These are phyloP conservation scores for Helicolenus hilgendorfi DNA, from an alignment of 2,797 vertebrate genomes.

Conservation along the genomic window DNA sequence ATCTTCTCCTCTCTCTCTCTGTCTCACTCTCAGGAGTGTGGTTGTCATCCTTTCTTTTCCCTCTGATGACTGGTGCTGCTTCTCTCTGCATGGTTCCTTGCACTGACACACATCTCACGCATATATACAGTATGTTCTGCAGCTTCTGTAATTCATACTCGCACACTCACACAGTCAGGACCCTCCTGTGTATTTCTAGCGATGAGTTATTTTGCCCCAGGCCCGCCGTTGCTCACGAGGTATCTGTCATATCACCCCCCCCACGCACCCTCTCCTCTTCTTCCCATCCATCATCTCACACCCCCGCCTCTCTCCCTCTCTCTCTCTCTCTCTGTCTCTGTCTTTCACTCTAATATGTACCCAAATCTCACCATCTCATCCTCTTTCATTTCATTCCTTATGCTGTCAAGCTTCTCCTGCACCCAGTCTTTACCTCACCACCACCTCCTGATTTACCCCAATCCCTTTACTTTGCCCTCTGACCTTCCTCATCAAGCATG, in stretches of 20 bases:
- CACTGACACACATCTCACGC: slow-evolving; percentile 4
- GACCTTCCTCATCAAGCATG: background rate
- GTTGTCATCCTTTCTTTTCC: slow-evolving; percentile 16
- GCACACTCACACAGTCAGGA: slow-evolving; percentile 16
- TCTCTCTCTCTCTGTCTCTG: background rate
- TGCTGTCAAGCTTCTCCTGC: background rate
- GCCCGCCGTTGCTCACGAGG: slow-evolving; percentile 69
- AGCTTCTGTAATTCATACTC: slow-evolving; percentile 9
- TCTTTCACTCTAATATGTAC: background rate
- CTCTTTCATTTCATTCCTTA: background rate
- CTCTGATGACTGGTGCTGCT: background rate
- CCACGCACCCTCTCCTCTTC: slow-evolving; percentile 31
- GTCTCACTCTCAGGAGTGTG: background rate
- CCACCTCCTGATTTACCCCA: background rate
- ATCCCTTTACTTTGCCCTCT: background rate
- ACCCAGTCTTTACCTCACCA: background rate
- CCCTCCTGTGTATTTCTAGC: slow-evolving; percentile 54
- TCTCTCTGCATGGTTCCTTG: slow-evolving; percentile 6
- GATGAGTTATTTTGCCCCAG: slow-evolving; percentile 76
- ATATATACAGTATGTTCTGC: background rate
- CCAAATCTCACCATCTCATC: slow-evolving; percentile 11
- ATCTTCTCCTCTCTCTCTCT: background rate
- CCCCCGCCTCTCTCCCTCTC: slow-evolving; percentile 26
- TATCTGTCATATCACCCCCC: slow-evolving; percentile 69
- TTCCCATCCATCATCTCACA: slow-evolving; percentile 60